Base-by-base conservation (phyloP, 2,888 invertebrate species). In the Leucophenga maculata region DNA sequence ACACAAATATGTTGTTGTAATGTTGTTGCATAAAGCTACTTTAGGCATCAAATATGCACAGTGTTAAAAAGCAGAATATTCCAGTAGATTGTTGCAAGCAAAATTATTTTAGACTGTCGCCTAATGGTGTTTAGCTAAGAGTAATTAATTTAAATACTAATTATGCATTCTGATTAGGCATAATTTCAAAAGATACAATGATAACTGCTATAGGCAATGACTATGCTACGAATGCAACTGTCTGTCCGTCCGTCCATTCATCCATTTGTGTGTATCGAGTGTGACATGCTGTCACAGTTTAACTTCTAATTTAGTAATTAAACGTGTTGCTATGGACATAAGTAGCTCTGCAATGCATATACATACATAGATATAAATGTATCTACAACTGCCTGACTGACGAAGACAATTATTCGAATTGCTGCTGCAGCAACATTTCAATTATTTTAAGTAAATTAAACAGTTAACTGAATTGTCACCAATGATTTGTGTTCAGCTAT, bases 381-480 rank as follows among this genome's bases (percentile, higher is more conserved):
- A 18, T 31, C 18, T 20, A 18, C 32, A 6, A 6, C 32, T 52
- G 57, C 48, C 62, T 62, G 22, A n/a, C n/a, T 39, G 44, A 60
- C 50, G 18, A 64, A 46, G 31, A 64, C 73, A 73, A 70, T 73
- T 73, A 73, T 52, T 32, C 26, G 68, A 69, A 72, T 73, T 74
- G 79, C 52, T 46, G n/a, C 26, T 31, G 44, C 18, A 48, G 26
- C 50, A 70, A 72, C 78, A 74, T 75, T 81, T 78, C 78, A 82
- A 83, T 83, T 85, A 85, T 82, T 85, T 84, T 76, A 73, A 74
- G 77, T 75, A 84, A 84, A 84, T 85, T 84, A 85, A 78, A 64
- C 78, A 80, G 77, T 76, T 83, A 82, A 83, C 80, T 73, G 82
- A 84, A 78, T 82, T 79, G 77, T 78, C 82, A 75, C 83, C 76